Base-by-base conservation (phyloP, 2,113 vertebrate species). In the Uria lomvia region DNA sequence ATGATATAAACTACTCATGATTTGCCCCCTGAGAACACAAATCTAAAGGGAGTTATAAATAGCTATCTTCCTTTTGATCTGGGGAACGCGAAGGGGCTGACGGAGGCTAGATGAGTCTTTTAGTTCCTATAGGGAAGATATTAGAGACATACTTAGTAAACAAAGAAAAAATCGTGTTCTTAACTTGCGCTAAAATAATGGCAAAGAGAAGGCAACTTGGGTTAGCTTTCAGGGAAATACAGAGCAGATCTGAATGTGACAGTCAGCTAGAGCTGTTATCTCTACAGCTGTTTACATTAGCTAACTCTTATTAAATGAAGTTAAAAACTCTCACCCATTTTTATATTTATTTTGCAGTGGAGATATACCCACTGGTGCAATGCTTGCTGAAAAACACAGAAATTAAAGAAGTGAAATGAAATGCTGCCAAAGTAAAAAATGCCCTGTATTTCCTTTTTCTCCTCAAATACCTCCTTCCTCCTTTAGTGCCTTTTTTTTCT, bases 1-100 rank as follows among this genome's bases (percentile, higher is more conserved):
- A 47, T 42, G 6, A 18, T 2, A 38, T 1, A 5, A 85, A 40
- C 3, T 8, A 12, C 15, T 43, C 15, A 0, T 4, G 15, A 11
- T 42, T 58, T 32, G 6, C 11, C 43, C 27, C 42, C 55, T 23
- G 8, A 65, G 73, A 70, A 80, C 26, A 75, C 27, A 5, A 6
- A 60, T 27, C 52, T 62, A 6, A 59, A 45, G 36, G 36, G n/a
- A 66, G 36, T 23, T 53, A 53, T 5, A 15, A 59, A 32, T 2
- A 85, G 16, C 16, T 32, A 60, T 6, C 32, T 30, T 42, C 24
- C 29, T 23, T 58, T 29, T 2, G 8, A 5, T 55, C 11, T 36
- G 49, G 26, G 70, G 12, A 63, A n/a, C 0, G 2, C 3, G 2
- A 38, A 86, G 62, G 32, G 40, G 67, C 29, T 42, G n/a, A 13